Evolutionary conservation across 2,797 vertebrate species (phyloP), one percentile per base, ranked within the genome.

Genomic region (Acanthornis magna): DNA sequence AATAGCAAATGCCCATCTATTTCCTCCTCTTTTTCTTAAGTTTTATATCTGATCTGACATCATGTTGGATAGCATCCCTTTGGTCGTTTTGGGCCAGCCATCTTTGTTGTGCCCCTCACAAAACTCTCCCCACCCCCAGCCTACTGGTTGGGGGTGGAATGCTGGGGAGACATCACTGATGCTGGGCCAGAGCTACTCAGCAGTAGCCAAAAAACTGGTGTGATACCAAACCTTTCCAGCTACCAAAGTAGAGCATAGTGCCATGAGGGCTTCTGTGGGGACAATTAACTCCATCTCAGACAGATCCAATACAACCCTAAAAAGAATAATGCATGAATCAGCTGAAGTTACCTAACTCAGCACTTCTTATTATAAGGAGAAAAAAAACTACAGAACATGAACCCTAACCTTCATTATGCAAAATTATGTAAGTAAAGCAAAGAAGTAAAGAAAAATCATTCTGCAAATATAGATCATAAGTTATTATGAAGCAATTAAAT

Each of bases 401-500:
- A 91, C 30, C 11, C 79, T 78, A 93, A 96, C 83, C 65, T 81
- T 88, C n/a, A 72, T 95, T 97, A 95, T 95, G 84, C 36, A 96
- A 93, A 96, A 85, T 36, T 85, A 94, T 96, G 63, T 66, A 95
- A 95, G 96, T 96, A 50, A 87, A 89, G 25, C 34, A 92, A 94
- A 93, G 73, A 68, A 84, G 71, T 74, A 92, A 80, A 92, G 89
- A 75, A 88, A 94, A 91, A 57, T 73, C 55, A 88, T 91, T 94
- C 65, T 91, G 23, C 74, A 97, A 96, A 93, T 91, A 89, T 6
- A 95, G 72, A 83, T 95, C 43, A 75, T n/a, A 94, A 83, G n/a
- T 95, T 95, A 89, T 93, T 95, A 96, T 50, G 89, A 93, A 86
- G 89, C 80, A 96, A 92, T 95, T 95, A 93, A 95, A 84, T 93